These are phyloP conservation scores for Sebastes reedi DNA, from an alignment of 2,797 vertebrate species.

Conservation along the genomic window DNA sequence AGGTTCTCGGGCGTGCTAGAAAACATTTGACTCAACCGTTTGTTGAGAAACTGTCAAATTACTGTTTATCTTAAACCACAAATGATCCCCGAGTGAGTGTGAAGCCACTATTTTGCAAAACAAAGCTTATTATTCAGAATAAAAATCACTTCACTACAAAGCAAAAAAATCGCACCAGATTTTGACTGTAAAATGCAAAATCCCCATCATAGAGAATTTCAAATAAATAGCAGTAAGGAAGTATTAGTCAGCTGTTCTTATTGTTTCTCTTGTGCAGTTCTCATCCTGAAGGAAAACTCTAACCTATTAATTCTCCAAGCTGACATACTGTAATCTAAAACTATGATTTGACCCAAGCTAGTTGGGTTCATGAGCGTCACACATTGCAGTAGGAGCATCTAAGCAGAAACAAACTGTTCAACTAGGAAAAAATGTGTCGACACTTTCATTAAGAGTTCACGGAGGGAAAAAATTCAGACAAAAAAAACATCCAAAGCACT, in stretches of 20 bases:
- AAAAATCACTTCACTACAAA: neutral
- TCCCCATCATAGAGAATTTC: neutral
- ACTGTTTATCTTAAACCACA: constrained; percentile 1
- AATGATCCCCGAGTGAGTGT: neutral
- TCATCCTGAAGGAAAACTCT: neutral
- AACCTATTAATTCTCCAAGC: neutral
- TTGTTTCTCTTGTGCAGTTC: neutral
- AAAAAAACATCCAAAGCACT: neutral
- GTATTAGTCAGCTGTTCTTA: neutral
- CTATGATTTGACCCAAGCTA: neutral
- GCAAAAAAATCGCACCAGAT: neutral
- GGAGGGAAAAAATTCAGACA: constrained; percentile 6
- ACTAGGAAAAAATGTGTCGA: constrained; percentile 7
- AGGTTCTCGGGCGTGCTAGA: neutral
- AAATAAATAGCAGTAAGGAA: neutral
- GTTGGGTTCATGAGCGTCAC: neutral
- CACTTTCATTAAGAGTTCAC: neutral
- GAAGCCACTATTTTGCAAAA: neutral
- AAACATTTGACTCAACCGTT: constrained; percentile 10
- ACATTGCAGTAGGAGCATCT: neutral
- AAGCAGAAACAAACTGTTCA: constrained; percentile 13
- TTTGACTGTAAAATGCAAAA: neutral
- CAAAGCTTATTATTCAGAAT: neutral
- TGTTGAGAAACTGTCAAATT: neutral
- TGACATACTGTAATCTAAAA: neutral